Conservation (phyloP, 2,797 vertebrate species). For the Graptemys geographica region DNA sequence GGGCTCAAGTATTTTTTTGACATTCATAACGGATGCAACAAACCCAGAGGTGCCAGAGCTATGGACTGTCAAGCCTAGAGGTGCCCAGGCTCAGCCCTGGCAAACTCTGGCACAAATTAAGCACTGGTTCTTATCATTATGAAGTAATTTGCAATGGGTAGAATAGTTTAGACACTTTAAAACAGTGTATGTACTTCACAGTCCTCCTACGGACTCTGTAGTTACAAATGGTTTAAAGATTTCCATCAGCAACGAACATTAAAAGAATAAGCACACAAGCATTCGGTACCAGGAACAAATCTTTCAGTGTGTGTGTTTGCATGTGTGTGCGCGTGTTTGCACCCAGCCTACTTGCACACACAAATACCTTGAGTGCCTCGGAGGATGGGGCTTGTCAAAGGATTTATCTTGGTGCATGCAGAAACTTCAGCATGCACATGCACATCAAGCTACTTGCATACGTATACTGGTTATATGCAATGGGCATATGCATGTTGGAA, state of each 20-base stretch:
- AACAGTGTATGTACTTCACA: not conserved
- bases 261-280: not conserved
- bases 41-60: too few relatives aligned
- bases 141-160: slow-evolving; percentile 23
- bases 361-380: not conserved
- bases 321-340: not conserved
- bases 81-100: too few relatives aligned
- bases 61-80: too few relatives aligned
- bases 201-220: not conserved
- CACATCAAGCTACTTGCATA: not conserved
- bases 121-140: not conserved
- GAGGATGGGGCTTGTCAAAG: not conserved
- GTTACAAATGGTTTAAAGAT: not conserved
- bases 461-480: not conserved
- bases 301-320: not conserved
- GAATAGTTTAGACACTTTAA: not conserved
- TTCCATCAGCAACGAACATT: not conserved
- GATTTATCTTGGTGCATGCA: not conserved
- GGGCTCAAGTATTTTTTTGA: too few relatives aligned
- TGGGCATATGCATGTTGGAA: not conserved
- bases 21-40: too few relatives aligned
- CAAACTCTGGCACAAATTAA: too few relatives aligned
- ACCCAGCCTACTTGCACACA: not conserved
- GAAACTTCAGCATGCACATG: not conserved
- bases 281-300: not conserved